A percentile compares a stretch with the other conserved stretches of the same genome.
phyloP scores from a whole-genome alignment of 2,888 invertebrate genomes.

The Plutella xylostella region DNA sequence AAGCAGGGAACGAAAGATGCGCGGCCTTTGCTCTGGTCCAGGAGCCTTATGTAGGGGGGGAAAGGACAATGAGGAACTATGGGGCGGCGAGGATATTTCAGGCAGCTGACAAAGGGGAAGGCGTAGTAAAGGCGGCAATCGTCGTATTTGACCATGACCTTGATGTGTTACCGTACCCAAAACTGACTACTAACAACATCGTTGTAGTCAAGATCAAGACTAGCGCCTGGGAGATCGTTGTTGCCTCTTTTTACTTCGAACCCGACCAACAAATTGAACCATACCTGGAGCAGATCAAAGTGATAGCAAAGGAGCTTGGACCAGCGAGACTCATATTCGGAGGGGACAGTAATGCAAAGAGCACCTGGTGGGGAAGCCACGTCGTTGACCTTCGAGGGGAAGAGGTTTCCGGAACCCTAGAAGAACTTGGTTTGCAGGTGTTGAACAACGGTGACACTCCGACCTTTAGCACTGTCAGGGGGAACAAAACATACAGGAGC shows the following conservation, averaged over 20 bases:
- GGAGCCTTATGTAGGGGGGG: conserved; percentile 14
- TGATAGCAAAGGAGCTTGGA: background rate
- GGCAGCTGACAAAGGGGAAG: background rate
- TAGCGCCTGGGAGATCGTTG: background rate
- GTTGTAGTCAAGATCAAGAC: background rate
- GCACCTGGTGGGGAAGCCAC: conserved; percentile 18
- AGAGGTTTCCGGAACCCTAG: conserved; percentile 3
- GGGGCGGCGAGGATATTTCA: conserved; percentile 5
- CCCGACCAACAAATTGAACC: background rate
- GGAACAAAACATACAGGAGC: conserved; percentile 13
- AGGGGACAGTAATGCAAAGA: conserved; percentile 19
- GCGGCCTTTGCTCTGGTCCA: conserved; percentile 9
- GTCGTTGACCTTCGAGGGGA: conserved; percentile 14
- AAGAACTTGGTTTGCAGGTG: conserved; percentile 10
- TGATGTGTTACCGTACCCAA: background rate
- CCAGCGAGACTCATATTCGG: conserved; percentile 12
- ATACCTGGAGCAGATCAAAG: background rate
- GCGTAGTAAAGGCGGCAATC: conserved; percentile 5
- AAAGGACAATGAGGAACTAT: background rate
- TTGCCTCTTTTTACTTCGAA: background rate
- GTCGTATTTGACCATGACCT: background rate
- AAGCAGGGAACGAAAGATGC: background rate
- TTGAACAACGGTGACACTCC: conserved; percentile 10
- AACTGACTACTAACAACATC: background rate
- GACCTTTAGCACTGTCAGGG: conserved; percentile 12